These are phyloP conservation scores for Halocaridina rubra DNA, from an alignment of 2,888 invertebrate genomes.

Conservation along the genomic window DNA sequence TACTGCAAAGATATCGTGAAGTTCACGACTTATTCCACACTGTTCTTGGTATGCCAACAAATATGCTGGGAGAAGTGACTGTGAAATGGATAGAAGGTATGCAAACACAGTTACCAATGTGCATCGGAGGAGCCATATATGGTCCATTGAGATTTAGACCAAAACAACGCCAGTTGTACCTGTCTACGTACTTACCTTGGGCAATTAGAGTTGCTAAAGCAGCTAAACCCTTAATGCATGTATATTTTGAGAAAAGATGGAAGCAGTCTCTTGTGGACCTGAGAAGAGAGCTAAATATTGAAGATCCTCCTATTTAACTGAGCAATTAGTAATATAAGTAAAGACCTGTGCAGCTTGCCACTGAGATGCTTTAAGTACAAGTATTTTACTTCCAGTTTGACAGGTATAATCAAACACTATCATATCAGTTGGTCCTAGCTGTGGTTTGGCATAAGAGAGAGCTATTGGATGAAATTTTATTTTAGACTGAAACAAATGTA, in stretches of 20 bases:
- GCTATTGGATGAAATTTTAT: too few species aligned
- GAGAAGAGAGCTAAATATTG: slow-evolving; percentile 83
- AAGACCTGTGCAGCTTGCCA: too few species aligned
- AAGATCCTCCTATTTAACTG: slow-evolving; percentile 25
- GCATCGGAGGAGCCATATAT: slow-evolving; percentile 90
- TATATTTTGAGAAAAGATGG: slow-evolving; percentile 95
- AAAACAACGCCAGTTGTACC: slow-evolving; percentile 80
- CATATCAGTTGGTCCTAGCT: too few species aligned
- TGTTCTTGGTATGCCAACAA: slow-evolving; percentile 90
- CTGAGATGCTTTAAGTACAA: too few species aligned
- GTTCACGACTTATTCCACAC: slow-evolving; percentile 96
- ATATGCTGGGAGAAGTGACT: slow-evolving; percentile 90
- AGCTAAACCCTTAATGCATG: slow-evolving; percentile 83
- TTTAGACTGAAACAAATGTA: too few species aligned
- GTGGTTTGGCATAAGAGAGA: too few species aligned
- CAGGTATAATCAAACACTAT: too few species aligned
- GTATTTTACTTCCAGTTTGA: too few species aligned
- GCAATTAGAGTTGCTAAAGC: slow-evolving; percentile 81
- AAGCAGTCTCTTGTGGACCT: slow-evolving; percentile 85
- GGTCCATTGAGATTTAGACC: slow-evolving; percentile 83
- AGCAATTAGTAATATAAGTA: too few species aligned
- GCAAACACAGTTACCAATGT: slow-evolving; percentile 96
- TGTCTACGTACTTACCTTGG: slow-evolving; percentile 85
- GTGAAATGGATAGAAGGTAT: slow-evolving; percentile 98
- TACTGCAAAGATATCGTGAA: slow-evolving; percentile 97